Evolutionary conservation across 2,888 invertebrate species (phyloP).

Genomic region (Caenorhabditis drosophilae): DNA sequence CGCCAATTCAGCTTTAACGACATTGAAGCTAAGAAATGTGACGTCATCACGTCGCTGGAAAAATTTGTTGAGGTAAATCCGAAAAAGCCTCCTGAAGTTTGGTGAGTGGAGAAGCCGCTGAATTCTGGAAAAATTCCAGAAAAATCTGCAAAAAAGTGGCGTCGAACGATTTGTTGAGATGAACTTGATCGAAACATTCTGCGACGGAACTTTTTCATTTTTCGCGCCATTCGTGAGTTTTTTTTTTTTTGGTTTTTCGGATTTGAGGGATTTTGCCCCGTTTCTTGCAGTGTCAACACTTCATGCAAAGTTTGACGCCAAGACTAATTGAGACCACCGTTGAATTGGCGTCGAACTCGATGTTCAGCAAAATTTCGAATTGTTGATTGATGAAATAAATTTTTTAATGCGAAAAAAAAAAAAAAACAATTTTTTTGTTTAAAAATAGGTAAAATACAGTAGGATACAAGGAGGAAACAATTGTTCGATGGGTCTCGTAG

Average conservation of each 20-base stretch:
- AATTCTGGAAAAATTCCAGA: no score
- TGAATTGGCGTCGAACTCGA: background rate
- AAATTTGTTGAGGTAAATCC: constrained; percentile 6
- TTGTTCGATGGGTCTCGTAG: no score
- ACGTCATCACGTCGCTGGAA: constrained; percentile 15
- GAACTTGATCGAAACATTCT: constrained; percentile 13
- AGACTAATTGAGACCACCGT: constrained; percentile 3
- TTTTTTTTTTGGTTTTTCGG: no score
- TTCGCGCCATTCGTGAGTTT: constrained; percentile 16
- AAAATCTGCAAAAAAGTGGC: constrained; percentile 13
- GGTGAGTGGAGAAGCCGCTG: no score
- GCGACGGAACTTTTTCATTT: constrained; percentile 10
- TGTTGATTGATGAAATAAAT: no score
- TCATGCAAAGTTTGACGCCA: constrained; percentile 17
- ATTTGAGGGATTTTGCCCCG: no score
- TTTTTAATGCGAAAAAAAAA: no score
- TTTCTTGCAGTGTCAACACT: constrained; percentile 23
- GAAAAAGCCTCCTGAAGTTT: background rate
- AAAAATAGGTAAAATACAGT: no score
- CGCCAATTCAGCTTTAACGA: constrained; percentile 12
- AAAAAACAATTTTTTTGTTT: no score
- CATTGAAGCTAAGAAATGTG: constrained; percentile 16
- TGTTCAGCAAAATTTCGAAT: no score
- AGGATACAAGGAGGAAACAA: no score
- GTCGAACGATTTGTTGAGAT: constrained; percentile 21